phyloP scores from a whole-genome alignment of 2,888 invertebrate species.

The Drosophila setosimentum region DNA sequence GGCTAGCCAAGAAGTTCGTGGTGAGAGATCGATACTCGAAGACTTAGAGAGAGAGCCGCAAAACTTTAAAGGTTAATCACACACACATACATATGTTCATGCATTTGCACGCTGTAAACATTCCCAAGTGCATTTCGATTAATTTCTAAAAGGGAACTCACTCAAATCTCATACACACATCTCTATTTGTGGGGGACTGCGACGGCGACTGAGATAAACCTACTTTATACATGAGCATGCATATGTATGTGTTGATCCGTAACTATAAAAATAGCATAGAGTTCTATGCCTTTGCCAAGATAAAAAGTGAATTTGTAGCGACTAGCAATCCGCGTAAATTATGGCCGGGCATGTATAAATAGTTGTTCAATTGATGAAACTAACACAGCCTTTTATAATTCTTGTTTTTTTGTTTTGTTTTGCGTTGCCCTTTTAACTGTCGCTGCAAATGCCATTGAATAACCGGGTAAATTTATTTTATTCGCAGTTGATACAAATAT shows the following conservation, averaged over 20 bases:
- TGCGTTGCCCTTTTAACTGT: constrained; percentile 35
- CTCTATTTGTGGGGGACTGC: constrained; percentile 2
- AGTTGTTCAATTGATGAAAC: constrained; percentile 9
- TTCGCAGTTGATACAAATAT: background rate
- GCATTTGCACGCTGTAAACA: constrained; percentile 7
- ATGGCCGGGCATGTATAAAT: constrained; percentile 12
- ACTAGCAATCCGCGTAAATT: constrained; percentile 13
- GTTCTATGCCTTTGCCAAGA: constrained; percentile 15
- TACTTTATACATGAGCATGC: background rate
- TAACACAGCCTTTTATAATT: constrained; percentile 19
- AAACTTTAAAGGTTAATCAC: background rate
- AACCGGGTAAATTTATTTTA: background rate
- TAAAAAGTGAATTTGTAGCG: constrained; percentile 13
- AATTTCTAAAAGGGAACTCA: background rate
- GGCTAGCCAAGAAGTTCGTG: background rate
- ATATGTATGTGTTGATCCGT: constrained; percentile 15
- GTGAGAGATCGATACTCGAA: constrained; percentile 13
- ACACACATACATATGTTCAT: background rate
- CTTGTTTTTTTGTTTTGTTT: background rate
- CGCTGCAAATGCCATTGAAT: constrained; percentile 1
- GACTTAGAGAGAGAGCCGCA: background rate
- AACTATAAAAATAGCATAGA: constrained; percentile 24
- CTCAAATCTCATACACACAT: constrained; percentile 4
- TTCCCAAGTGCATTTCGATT: constrained; percentile 3
- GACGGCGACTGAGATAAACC: background rate